These are phyloP conservation scores for Macrochelys suwanniensis DNA, from an alignment of 2,797 vertebrate species.

Conservation along the genomic window DNA sequence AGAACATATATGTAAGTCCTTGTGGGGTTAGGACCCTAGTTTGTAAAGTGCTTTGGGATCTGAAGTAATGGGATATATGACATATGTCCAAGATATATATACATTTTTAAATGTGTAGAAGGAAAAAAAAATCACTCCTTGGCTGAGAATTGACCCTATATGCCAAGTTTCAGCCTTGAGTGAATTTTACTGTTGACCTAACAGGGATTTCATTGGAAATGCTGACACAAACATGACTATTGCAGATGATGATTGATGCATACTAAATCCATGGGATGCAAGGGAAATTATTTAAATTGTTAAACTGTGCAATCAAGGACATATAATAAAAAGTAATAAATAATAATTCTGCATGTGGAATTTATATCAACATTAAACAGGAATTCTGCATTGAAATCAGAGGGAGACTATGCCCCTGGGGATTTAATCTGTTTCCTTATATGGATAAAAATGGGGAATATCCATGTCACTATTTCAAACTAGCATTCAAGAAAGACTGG, in stretches of 20 bases:
- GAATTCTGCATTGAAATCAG: conserved; percentile 50
- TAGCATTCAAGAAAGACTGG: conserved; percentile 57
- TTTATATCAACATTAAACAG: conserved; percentile 44
- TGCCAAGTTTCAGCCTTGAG: background rate
- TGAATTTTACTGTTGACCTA: conserved; percentile 71
- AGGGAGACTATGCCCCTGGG: background rate
- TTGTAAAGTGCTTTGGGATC: background rate
- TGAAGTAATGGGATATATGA: background rate
- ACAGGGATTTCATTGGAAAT: conserved; percentile 71
- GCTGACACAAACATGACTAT: conserved; percentile 75
- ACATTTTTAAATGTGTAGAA: background rate
- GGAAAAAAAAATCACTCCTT: conserved; percentile 43
- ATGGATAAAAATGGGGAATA: conserved; percentile 33
- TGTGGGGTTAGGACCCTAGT: background rate
- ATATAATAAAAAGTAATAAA: conserved; percentile 39
- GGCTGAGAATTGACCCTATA: conserved; percentile 20
- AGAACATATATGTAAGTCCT: background rate
- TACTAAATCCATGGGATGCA: conserved; percentile 45
- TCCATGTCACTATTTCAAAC: conserved; percentile 66
- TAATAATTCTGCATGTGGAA: conserved; percentile 27
- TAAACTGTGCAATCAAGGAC: conserved; percentile 68
- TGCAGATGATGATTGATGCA: conserved; percentile 58
- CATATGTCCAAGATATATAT: background rate
- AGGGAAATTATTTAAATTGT: conserved; percentile 58
- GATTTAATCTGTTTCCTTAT: conserved; percentile 31